Evolutionary conservation across 2,888 invertebrate genomes (phyloP), one percentile per base, ranked within the genome.

Genomic region (Saturnia pavonia): DNA sequence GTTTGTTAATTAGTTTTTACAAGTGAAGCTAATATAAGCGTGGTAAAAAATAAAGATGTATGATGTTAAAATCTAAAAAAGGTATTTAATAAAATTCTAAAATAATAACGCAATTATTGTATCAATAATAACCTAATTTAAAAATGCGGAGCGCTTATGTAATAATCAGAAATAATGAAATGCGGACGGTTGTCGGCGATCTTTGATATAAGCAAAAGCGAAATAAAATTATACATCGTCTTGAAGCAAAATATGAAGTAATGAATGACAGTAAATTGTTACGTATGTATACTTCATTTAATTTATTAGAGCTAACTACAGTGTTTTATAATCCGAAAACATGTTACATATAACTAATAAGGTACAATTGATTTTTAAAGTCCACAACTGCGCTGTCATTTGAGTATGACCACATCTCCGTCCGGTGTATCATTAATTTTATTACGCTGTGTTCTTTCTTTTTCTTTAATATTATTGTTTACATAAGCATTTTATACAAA

Each of bases 381-480:
- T 34, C 34, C 19, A 65, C 65, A 25, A n/a, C 40, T 65, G 9
- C n/a, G 65, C 65, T 40, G 8, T n/a, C 65, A 40, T 40, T 65
- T n/a, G 40, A 40, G 2, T 22, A 65, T 65, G 65, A 65, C 65
- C 65, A 65, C 19, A 65, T 40, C 40, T 40, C 34, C n/a, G n/a
- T 65, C 65, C 34, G 65, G 65, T 40, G 65, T 65, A 65, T 65
- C 65, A 65, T 65, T 65, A 65, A 40, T 65, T 40, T 65, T 65
- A 65, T 22, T 65, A 65, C 19, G 73, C 73, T 67, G 67, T 75
- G 78, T 80, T 78, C 79, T 78, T 74, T 72, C 25, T 65, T 65
- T 40, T 19, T 9, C 19, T 65, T 19, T 63, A 65, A 19, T 65
- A 65, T 65, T n/a, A 40, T 12, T 7, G 4, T 65, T 65, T 65